Percentiles rank a stretch among this genome's conserved stretches.
Evolutionary conservation across 2,888 invertebrate species (phyloP).

Genomic region (Barypeithes pellucidus): DNA sequence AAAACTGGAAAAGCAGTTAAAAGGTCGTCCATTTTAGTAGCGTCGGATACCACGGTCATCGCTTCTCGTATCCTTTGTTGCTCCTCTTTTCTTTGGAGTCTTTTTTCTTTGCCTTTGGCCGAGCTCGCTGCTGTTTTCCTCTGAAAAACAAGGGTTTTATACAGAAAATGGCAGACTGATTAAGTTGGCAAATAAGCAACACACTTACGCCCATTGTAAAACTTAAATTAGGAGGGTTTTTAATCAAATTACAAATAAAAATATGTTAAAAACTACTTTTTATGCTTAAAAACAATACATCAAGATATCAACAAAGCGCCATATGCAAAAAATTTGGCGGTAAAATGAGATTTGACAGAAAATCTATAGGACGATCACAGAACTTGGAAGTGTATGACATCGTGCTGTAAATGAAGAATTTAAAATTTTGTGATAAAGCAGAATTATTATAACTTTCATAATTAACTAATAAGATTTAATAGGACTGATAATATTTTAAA

Average conservation of each 20-base stretch:
- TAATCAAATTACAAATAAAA: constrained; percentile 21
- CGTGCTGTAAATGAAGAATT: background rate
- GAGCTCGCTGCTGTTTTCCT: constrained; percentile 73
- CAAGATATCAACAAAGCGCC: constrained; percentile 28
- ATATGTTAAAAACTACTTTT: constrained; percentile 23
- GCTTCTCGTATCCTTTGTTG: constrained; percentile 76
- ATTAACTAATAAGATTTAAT: too few relatives aligned
- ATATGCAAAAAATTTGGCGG: constrained; percentile 33
- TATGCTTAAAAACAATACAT: constrained; percentile 17
- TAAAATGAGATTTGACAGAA: constrained; percentile 35
- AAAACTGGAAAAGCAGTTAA: constrained; percentile 76
- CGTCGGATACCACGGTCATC: constrained; percentile 75
- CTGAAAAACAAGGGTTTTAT: constrained; percentile 64
- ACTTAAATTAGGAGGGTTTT: constrained; percentile 8
- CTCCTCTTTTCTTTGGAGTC: constrained; percentile 76
- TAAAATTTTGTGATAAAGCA: background rate
- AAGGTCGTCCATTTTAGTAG: constrained; percentile 76
- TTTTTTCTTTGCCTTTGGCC: constrained; percentile 76
- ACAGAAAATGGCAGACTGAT: background rate
- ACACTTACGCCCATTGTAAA: constrained; percentile 42
- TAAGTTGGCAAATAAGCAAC: background rate
- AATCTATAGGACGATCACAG: background rate
- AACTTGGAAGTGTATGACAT: background rate
- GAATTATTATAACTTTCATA: too few relatives aligned
- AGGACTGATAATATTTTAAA: too few relatives aligned